These are phyloP conservation scores for Manduca sexta DNA, from an alignment of 1,140 invertebrate species.

Conservation along the genomic window DNA sequence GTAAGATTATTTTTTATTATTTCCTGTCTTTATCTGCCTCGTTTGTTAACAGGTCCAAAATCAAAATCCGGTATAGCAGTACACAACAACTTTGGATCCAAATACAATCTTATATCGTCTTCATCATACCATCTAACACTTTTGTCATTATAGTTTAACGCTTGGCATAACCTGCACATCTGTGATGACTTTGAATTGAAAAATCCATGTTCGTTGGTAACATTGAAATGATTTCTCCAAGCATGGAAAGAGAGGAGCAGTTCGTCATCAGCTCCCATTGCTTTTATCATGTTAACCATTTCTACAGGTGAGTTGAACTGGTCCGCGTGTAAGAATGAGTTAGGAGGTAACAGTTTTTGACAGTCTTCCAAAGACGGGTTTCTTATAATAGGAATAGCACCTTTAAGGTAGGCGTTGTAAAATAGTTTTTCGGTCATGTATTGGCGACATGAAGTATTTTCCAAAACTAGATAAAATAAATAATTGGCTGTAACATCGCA, in stretches of 20 bases:
- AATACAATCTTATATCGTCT: conserved; percentile 4
- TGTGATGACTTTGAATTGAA: conserved; percentile 78
- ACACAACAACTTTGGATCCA: conserved; percentile 11
- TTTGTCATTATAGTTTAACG: conserved; percentile 76
- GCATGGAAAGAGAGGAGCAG: conserved; percentile 1
- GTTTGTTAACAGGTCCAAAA: not conserved
- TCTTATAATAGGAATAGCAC: conserved; percentile 81
- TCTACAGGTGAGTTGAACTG: conserved; percentile 78
- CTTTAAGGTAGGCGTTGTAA: conserved; percentile 76
- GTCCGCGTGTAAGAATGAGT: conserved; percentile 82
- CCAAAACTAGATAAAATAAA: conserved; percentile 85
- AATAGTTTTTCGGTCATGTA: conserved; percentile 84
- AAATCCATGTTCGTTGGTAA: conserved; percentile 82
- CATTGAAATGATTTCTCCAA: conserved; percentile 65
- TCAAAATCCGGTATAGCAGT: not conserved
- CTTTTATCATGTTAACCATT: conserved; percentile 73
- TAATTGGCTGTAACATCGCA: conserved; percentile 75
- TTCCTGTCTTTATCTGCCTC: too few relatives aligned
- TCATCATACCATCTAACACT: conserved; percentile 62
- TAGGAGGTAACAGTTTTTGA: conserved; percentile 73
- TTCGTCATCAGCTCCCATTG: conserved; percentile 56
- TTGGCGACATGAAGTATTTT: conserved; percentile 81
- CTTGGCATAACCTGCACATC: conserved; percentile 86
- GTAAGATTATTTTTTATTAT: too few relatives aligned
- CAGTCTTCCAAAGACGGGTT: conserved; percentile 74